A percentile compares a stretch with the other conserved stretches of the same genome.
Conservation (phyloP, 2,797 vertebrate genomes). For the Ibycter americanus region DNA sequence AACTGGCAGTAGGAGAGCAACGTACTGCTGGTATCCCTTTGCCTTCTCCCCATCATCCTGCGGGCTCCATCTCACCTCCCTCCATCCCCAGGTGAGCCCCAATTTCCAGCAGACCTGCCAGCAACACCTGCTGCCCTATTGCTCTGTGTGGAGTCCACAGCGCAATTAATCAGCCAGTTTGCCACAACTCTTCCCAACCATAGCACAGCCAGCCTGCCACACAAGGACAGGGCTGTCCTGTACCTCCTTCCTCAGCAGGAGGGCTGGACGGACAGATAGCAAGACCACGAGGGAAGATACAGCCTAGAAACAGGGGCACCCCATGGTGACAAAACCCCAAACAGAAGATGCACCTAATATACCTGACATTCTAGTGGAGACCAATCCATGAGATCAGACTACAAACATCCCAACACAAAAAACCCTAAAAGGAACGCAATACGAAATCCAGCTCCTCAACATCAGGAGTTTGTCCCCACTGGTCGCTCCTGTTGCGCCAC, state of each 20-base stretch:
- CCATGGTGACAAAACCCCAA: neutral
- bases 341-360: neutral
- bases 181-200: neutral
- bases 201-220: neutral
- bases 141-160: neutral
- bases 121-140: neutral
- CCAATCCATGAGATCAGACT: neutral
- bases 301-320: neutral
- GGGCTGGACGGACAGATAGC: neutral
- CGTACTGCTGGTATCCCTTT: neutral
- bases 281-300: accelerated
- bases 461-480: neutral
- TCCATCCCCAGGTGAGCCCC: accelerated
- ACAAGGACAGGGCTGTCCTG: neutral
- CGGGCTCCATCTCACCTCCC: neutral
- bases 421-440: neutral
- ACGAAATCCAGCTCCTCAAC: neutral
- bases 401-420: neutral
- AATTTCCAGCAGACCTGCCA: neutral
- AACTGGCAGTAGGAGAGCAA: neutral
- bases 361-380: neutral
- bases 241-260: neutral
- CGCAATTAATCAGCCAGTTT: neutral
- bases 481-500: accelerated
- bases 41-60: too few species aligned